phyloP scores from a whole-genome alignment of 2,113 vertebrate species.

The Bubalus kerabau region DNA sequence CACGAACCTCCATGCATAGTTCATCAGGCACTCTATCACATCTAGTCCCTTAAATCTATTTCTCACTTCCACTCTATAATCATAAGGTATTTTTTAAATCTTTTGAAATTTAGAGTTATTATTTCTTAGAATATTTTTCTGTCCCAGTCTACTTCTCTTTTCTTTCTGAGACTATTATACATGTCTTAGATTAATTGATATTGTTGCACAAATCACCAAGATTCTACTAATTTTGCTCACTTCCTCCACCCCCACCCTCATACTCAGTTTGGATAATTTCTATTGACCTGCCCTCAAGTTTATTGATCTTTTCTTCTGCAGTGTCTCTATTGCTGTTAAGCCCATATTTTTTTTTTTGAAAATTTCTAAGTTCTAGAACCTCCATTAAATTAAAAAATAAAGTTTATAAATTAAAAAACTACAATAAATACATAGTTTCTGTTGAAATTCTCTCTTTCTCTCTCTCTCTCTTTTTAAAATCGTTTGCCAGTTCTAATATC shows the following conservation, averaged over 20 bases:
- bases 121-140: not conserved
- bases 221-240: not conserved
- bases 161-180: not conserved
- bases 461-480: not conserved
- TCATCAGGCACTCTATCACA: too few species aligned
- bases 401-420: not conserved
- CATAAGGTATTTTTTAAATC: not conserved
- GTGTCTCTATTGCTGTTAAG: not conserved
- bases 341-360: not conserved
- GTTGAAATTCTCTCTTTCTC: not conserved
- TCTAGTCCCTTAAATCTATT: too few species aligned
- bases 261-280: not conserved
- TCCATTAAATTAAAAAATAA: not conserved
- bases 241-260: not conserved
- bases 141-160: not conserved
- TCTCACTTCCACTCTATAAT: too few species aligned
- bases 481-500: not conserved
- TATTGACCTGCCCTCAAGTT: not conserved
- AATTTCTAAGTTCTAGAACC: not conserved
- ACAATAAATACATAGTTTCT: not conserved
- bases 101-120: not conserved
- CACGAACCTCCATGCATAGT: rapidly evolving
- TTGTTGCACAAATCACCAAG: not conserved
- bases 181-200: not conserved
- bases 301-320: not conserved